phyloP scores from a whole-genome alignment of 2,888 invertebrate species.

The Poecilobothrus nobilitatus region DNA sequence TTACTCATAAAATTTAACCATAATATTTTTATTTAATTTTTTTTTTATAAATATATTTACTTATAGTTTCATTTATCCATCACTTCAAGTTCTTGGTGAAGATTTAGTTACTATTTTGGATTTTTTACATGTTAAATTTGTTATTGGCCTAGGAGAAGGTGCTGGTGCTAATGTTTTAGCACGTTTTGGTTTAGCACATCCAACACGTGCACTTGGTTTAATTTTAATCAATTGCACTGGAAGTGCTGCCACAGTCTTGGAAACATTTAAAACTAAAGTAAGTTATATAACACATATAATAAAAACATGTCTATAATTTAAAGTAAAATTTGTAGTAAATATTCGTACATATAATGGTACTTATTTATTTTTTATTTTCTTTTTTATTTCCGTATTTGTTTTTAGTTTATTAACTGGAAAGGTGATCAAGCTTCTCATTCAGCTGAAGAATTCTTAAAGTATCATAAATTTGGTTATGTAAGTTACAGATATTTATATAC shows the following conservation, averaged over 20 bases:
- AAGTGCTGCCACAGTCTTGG: conserved; percentile 75
- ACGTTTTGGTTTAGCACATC: conserved; percentile 74
- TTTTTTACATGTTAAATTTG: conserved; percentile 72
- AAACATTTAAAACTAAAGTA: conserved; percentile 75
- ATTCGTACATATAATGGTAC: not conserved
- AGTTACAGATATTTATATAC: conserved; percentile 47
- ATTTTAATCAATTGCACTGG: conserved; percentile 81
- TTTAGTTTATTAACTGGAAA: conserved; percentile 72
- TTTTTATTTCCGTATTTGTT: conserved; percentile 19
- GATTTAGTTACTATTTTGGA: conserved; percentile 73
- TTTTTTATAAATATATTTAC: too few species aligned
- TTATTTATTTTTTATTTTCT: conserved; percentile 13
- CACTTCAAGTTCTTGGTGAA: conserved; percentile 71
- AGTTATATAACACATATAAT: conserved; percentile 13
- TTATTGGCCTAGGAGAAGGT: conserved; percentile 78
- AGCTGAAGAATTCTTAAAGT: conserved; percentile 78
- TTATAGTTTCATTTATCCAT: conserved; percentile 67
- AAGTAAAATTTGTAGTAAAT: too few species aligned
- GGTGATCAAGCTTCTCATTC: conserved; percentile 76
- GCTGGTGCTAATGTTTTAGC: conserved; percentile 81
- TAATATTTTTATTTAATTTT: conserved; percentile 10
- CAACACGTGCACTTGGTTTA: conserved; percentile 67
- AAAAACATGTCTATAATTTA: not conserved
- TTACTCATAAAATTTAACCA: not conserved
- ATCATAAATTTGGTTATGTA: conserved; percentile 88